Conservation (phyloP, 53 echinoderm and acorn worm genomes). For the Luidia sarsii region DNA sequence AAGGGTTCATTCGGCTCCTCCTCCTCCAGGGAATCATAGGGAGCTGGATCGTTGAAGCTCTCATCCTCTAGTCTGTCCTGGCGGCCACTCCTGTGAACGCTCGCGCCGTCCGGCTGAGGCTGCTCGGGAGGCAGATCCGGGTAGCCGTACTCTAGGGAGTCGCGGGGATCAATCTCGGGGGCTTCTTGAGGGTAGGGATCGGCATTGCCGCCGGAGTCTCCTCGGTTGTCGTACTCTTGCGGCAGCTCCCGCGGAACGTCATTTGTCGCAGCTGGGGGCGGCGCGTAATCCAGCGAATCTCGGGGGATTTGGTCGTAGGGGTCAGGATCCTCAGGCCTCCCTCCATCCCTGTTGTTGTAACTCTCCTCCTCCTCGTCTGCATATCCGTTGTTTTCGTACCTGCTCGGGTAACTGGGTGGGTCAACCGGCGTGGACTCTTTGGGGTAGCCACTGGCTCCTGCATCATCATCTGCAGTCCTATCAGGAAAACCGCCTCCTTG, state of each 20-base stretch:
- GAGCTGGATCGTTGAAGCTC: background rate
- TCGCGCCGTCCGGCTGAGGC: no score
- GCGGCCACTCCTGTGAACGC: no score
- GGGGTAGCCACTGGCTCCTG: background rate
- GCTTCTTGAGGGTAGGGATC: background rate
- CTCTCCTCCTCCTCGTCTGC: conserved; percentile 21
- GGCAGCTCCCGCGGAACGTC: conserved; percentile 13
- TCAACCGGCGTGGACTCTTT: background rate
- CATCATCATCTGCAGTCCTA: background rate
- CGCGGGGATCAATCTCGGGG: conserved; percentile 3
- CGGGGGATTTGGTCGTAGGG: conserved; percentile 6
- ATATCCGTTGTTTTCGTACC: conserved; percentile 25
- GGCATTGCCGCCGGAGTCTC: no score
- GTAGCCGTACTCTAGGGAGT: conserved; percentile 18
- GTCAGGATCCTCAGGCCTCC: background rate
- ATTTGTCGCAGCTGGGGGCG: background rate
- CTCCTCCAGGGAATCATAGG: conserved; percentile 44
- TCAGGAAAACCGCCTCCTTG: conserved; percentile 10
- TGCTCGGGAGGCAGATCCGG: background rate
- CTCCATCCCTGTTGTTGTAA: background rate
- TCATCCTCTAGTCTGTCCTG: background rate
- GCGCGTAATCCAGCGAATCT: conserved; percentile 12
- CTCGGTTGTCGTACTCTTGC: conserved; percentile 6
- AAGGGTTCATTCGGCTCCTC: conserved; percentile 3
- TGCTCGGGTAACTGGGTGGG: conserved; percentile 24